A percentile compares a stretch with the other conserved stretches of the same genome.
phyloP scores from a whole-genome alignment of 1,140 invertebrate species.

The Phymastichus coffea region DNA sequence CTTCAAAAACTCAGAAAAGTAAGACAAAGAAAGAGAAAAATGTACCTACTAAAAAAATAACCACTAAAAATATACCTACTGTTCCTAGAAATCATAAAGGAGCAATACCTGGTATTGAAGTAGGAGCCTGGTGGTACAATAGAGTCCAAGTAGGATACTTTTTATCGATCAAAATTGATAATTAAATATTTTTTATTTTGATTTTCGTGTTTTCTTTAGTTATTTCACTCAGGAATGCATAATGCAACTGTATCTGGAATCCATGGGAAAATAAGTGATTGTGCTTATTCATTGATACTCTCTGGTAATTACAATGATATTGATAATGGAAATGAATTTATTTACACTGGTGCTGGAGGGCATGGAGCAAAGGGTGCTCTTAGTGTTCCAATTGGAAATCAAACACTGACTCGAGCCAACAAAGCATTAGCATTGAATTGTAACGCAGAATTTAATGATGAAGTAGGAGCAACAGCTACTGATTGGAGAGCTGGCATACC shows the following conservation, averaged over 20 bases:
- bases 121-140: slow-evolving; percentile 81
- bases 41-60: too few species aligned
- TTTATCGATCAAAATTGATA: too few species aligned
- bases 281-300: slow-evolving; percentile 83
- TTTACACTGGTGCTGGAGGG: slow-evolving; percentile 84
- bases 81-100: slow-evolving; percentile 79
- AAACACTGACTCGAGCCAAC: slow-evolving; percentile 69
- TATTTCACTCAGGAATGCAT: slow-evolving; percentile 78
- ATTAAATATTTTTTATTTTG: too few species aligned
- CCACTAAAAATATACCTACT: slow-evolving; percentile 67
- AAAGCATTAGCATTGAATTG: slow-evolving; percentile 79
- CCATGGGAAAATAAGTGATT: slow-evolving; percentile 75
- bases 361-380: slow-evolving; percentile 73
- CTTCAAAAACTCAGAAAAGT: background rate
- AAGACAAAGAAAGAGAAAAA: too few species aligned
- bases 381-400: too few species aligned
- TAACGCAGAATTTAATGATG: slow-evolving; percentile 63
- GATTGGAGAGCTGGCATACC: slow-evolving; percentile 74
- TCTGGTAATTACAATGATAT: slow-evolving; percentile 85
- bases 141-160: slow-evolving; percentile 68
- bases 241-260: slow-evolving; percentile 82
- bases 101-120: slow-evolving; percentile 80
- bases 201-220: too few species aligned
- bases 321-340: slow-evolving; percentile 80
- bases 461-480: slow-evolving; percentile 68